A percentile compares a stretch with the other conserved stretches of the same genome.
phyloP scores from a whole-genome alignment of 2,797 vertebrate species.

The Thripadectes ignobilis region DNA sequence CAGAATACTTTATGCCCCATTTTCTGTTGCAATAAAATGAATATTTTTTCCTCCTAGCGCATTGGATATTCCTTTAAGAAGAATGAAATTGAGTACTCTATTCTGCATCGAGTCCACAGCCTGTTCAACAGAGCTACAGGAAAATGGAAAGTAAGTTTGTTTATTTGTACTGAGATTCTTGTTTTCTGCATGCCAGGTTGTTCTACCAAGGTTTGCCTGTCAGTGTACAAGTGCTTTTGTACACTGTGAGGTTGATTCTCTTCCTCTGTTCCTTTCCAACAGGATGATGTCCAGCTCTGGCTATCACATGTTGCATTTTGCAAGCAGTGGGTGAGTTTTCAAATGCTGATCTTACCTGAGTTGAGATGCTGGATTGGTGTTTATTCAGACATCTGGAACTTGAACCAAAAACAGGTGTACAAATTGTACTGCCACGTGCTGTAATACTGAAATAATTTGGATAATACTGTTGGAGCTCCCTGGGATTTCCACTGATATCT shows the following conservation, averaged over 20 bases:
- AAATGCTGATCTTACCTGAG: background rate
- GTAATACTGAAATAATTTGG: background rate
- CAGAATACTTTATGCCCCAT: background rate
- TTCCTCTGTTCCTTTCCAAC: background rate
- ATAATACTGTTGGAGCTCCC: background rate
- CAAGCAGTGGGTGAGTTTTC: conserved; percentile 93
- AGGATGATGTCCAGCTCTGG: conserved; percentile 96
- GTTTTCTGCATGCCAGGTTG: background rate
- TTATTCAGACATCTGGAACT: background rate
- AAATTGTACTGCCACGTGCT: background rate
- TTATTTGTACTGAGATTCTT: background rate
- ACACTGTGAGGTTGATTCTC: background rate
- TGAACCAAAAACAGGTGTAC: background rate
- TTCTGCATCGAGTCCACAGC: conserved; percentile 85
- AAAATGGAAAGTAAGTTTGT: conserved; percentile 91
- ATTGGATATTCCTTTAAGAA: conserved; percentile 90
- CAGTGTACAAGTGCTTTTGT: background rate
- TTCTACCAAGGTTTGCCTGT: background rate
- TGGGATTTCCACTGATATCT: background rate
- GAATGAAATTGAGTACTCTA: conserved; percentile 91
- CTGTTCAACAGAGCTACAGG: conserved; percentile 88
- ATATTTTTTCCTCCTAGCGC: conserved; percentile 74
- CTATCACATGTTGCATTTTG: conserved; percentile 93
- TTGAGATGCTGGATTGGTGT: background rate
- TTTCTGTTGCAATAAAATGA: background rate